A percentile compares a stretch with the other conserved stretches of the same genome.
Conservation (phyloP, 2,888 invertebrate genomes). For the Atrina japonica region DNA sequence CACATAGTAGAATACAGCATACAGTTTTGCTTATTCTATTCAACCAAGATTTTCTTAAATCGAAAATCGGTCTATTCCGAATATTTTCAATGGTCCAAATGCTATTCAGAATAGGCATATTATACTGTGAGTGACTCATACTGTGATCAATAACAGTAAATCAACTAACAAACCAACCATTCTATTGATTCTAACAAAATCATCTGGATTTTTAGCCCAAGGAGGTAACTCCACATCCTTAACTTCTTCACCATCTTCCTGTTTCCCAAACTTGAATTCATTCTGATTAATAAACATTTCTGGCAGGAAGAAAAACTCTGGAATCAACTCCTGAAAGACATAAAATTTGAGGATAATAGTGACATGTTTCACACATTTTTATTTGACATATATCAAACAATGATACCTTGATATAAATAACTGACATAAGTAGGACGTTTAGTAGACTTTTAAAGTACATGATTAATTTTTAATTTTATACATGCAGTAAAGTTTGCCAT, state of each 20-base stretch:
- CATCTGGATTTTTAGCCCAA: constrained; percentile 97
- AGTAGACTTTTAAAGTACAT: no score
- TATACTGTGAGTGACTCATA: background rate
- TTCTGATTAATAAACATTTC: constrained; percentile 98
- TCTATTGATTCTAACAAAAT: constrained; percentile 97
- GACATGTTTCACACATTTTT: no score
- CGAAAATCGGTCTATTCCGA: background rate
- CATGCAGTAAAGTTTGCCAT: no score
- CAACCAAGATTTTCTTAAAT: background rate
- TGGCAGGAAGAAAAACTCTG: constrained; percentile 99
- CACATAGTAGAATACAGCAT: no score
- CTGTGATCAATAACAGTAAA: background rate
- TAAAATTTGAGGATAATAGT: constrained; percentile 16
- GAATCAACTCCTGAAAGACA: constrained; percentile 91
- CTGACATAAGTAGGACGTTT: no score
- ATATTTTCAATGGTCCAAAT: no score
- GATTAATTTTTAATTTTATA: no score
- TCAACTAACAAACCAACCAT: constrained; percentile 85
- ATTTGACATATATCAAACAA: background rate
- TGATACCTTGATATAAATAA: no score
- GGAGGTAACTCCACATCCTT: constrained; percentile 96
- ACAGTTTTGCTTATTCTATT: no score
- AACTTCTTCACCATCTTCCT: constrained; percentile 92
- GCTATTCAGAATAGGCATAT: no score
- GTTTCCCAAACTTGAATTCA: constrained; percentile 91